Evolutionary conservation across 2,113 vertebrate genomes (phyloP).

Genomic region (Struthidea cinerea): DNA sequence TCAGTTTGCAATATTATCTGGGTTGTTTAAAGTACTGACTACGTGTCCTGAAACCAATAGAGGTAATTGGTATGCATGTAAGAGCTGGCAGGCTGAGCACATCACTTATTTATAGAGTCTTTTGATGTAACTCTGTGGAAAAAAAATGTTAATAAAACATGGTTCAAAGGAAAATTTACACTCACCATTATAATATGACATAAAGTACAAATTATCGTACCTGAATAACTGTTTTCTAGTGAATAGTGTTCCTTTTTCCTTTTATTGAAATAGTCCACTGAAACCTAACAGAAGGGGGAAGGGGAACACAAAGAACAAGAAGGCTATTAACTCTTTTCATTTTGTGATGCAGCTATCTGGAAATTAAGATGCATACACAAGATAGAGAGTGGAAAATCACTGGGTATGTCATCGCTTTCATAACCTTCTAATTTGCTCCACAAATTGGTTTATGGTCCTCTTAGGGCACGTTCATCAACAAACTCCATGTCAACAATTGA

Average conservation of each 20-base stretch:
- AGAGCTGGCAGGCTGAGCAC: slow-evolving; percentile 73
- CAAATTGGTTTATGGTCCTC: slow-evolving; percentile 52
- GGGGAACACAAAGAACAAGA: neutral
- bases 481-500: slow-evolving; percentile 37
- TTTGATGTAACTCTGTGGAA: slow-evolving; percentile 77
- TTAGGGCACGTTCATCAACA: slow-evolving; percentile 7
- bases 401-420: slow-evolving; percentile 8
- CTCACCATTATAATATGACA: slow-evolving; percentile 74
- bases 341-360: slow-evolving; percentile 22
- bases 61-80: slow-evolving; percentile 84
- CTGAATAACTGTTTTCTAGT: slow-evolving; percentile 73
- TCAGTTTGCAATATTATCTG: slow-evolving; percentile 80
- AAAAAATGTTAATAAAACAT: slow-evolving; percentile 79
- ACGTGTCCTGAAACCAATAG: slow-evolving; percentile 81
- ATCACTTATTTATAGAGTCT: slow-evolving; percentile 85
- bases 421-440: slow-evolving; percentile 41
- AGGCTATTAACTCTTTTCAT: slow-evolving; percentile 36
- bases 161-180: slow-evolving; percentile 80
- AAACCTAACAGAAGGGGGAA: slow-evolving; percentile 5
- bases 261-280: slow-evolving; percentile 47
- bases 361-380: slow-evolving; percentile 12
- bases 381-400: slow-evolving; percentile 31
- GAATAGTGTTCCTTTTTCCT: slow-evolving; percentile 57
- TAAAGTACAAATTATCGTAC: slow-evolving; percentile 77
- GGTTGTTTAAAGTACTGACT: slow-evolving; percentile 82